A percentile compares a stretch with the other conserved stretches of the same genome.
phyloP scores from a whole-genome alignment of 2,113 vertebrate genomes.

The Hyla sarda region DNA sequence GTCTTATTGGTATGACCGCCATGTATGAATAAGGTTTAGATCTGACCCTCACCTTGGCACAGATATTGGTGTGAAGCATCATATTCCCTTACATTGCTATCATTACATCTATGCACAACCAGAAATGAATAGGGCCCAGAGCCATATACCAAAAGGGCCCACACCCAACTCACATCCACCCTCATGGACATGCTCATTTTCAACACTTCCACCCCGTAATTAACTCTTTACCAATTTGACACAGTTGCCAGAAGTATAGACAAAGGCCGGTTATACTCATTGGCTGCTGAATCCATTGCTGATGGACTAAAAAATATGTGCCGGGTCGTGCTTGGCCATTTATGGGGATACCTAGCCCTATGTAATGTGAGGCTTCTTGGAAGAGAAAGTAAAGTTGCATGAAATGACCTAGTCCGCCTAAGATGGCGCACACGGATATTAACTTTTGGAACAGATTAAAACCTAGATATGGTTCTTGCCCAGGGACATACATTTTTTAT shows the following conservation, averaged over 20 bases:
- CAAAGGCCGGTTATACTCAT: not conserved
- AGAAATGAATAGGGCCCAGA: not conserved
- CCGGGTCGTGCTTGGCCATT: not conserved
- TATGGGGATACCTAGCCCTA: no score
- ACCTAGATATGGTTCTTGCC: no score
- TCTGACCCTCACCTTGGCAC: not conserved
- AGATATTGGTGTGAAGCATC: not conserved
- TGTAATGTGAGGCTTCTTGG: no score
- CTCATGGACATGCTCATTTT: not conserved
- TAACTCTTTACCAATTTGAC: not conserved
- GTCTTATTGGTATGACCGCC: no score
- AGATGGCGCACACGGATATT: no score
- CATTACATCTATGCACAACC: not conserved
- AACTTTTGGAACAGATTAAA: no score
- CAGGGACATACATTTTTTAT: no score
- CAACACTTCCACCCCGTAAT: not conserved
- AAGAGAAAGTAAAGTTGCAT: no score
- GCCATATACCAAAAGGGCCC: not conserved
- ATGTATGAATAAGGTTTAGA: no score
- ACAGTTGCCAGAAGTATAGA: not conserved
- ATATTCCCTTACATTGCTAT: not conserved
- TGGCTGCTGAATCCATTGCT: not conserved
- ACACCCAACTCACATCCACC: not conserved
- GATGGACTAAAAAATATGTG: not conserved
- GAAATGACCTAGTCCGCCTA: no score